A percentile compares a stretch with the other conserved stretches of the same genome.
Conservation (phyloP, 2,113 vertebrate genomes). For the Bungarus multicinctus region DNA sequence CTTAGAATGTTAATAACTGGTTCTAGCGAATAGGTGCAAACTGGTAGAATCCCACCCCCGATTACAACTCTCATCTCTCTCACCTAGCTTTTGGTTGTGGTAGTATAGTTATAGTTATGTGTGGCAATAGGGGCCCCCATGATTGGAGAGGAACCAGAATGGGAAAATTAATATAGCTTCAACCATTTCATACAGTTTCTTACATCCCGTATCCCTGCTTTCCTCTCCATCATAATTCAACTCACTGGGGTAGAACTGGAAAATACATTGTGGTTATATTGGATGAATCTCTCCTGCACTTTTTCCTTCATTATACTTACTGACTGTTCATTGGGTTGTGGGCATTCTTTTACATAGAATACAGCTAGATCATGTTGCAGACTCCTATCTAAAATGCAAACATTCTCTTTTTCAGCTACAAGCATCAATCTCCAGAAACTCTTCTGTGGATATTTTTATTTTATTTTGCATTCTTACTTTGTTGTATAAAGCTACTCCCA, state of each 20-base stretch:
- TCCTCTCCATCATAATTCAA: neutral
- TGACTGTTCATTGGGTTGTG: neutral
- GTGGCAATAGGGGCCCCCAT: neutral
- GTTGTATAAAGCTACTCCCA: neutral
- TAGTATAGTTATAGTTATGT: neutral
- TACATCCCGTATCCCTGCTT: neutral
- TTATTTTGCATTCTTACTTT: neutral
- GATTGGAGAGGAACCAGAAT: neutral
- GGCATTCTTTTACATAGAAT: neutral
- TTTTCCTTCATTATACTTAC: neutral
- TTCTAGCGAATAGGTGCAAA: too few relatives aligned
- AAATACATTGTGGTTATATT: neutral
- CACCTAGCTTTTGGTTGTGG: neutral
- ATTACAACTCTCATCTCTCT: neutral
- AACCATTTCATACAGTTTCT: neutral
- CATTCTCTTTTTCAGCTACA: neutral
- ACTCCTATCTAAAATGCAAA: neutral
- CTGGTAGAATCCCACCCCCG: too few relatives aligned
- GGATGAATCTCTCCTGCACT: neutral
- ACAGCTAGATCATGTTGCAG: neutral
- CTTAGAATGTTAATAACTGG: too few relatives aligned
- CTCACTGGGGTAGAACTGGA: neutral
- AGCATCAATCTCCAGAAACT: neutral
- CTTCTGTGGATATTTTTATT: neutral
- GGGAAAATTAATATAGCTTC: neutral